phyloP scores from a whole-genome alignment of 2,888 invertebrate species.

The Andrena minutula region DNA sequence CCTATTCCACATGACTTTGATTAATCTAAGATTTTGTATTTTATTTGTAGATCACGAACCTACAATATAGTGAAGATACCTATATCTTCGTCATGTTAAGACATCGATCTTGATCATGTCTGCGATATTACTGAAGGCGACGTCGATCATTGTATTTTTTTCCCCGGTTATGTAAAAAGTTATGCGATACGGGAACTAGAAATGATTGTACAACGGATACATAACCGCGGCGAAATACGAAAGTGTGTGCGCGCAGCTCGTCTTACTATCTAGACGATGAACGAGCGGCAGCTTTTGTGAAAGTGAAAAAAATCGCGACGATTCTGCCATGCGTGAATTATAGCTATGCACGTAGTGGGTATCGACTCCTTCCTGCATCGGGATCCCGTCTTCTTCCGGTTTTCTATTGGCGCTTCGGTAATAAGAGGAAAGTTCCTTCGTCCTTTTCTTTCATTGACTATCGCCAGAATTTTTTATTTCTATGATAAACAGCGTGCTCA shows the following conservation, averaged over 20 bases:
- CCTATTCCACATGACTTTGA: too few species aligned
- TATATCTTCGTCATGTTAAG: too few species aligned
- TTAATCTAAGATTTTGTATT: too few species aligned
- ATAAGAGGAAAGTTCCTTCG: slow-evolving; percentile 64
- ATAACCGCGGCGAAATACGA: slow-evolving; percentile 44
- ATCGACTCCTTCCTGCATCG: slow-evolving; percentile 72
- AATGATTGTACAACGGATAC: slow-evolving; percentile 30
- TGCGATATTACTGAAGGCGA: neutral
- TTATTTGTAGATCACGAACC: too few species aligned
- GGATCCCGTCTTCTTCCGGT: slow-evolving; percentile 76
- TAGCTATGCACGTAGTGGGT: slow-evolving; percentile 64
- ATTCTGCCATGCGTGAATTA: slow-evolving; percentile 82
- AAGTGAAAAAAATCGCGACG: slow-evolving; percentile 82
- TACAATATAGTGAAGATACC: too few species aligned
- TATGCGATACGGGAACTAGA: slow-evolving; percentile 45
- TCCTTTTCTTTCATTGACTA: neutral
- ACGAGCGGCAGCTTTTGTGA: slow-evolving; percentile 74
- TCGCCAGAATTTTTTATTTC: neutral
- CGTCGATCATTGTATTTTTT: slow-evolving; percentile 17
- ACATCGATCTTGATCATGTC: neutral
- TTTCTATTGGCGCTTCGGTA: slow-evolving; percentile 76
- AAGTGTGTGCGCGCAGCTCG: slow-evolving; percentile 30
- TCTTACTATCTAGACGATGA: slow-evolving; percentile 40
- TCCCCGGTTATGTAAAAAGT: slow-evolving; percentile 49
- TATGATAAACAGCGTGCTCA: neutral